Percentiles rank a stretch among this genome's conserved stretches.
Conservation (phyloP, 1,140 invertebrate genomes). For the Drosophila pseudoananassae region DNA sequence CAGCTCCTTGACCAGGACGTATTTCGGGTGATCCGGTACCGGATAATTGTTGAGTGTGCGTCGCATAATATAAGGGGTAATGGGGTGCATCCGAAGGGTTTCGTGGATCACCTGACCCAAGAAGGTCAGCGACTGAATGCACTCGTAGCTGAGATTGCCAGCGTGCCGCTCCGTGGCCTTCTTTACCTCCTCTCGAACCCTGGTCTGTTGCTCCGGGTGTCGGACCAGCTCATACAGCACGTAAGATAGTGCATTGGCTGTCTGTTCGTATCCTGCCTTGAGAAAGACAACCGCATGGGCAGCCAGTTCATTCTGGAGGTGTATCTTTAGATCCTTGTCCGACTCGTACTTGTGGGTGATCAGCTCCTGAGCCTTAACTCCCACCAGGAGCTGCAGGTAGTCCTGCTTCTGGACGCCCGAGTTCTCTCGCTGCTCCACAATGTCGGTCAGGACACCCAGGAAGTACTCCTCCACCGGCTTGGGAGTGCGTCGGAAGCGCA, state of each 20-base stretch:
- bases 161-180: slow-evolving; percentile 71
- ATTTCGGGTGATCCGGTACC: slow-evolving; percentile 83
- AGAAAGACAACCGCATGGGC: slow-evolving; percentile 88
- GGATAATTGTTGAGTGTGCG: slow-evolving; percentile 79
- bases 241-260: slow-evolving; percentile 84
- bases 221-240: slow-evolving; percentile 85
- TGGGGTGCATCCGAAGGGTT: slow-evolving; percentile 86
- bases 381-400: slow-evolving; percentile 85
- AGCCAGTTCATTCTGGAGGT: slow-evolving; percentile 77
- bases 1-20: slow-evolving; percentile 78
- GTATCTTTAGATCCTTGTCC: slow-evolving; percentile 59
- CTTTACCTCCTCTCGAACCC: slow-evolving; percentile 85
- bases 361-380: slow-evolving; percentile 54
- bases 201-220: slow-evolving; percentile 85
- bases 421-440: slow-evolving; percentile 84
- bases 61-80: slow-evolving; percentile 84
- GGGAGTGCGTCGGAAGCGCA: slow-evolving; percentile 57
- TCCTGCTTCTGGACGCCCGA: slow-evolving; percentile 84
- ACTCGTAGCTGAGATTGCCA: slow-evolving; percentile 82
- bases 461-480: slow-evolving; percentile 84
- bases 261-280: slow-evolving; percentile 88
- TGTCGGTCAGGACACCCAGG: slow-evolving; percentile 79
- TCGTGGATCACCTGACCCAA: slow-evolving; percentile 86
- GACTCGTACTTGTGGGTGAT: slow-evolving; percentile 67
- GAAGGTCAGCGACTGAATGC: slow-evolving; percentile 86